phyloP scores from a whole-genome alignment of 1,140 invertebrate genomes.

The Charaxes varanes region DNA sequence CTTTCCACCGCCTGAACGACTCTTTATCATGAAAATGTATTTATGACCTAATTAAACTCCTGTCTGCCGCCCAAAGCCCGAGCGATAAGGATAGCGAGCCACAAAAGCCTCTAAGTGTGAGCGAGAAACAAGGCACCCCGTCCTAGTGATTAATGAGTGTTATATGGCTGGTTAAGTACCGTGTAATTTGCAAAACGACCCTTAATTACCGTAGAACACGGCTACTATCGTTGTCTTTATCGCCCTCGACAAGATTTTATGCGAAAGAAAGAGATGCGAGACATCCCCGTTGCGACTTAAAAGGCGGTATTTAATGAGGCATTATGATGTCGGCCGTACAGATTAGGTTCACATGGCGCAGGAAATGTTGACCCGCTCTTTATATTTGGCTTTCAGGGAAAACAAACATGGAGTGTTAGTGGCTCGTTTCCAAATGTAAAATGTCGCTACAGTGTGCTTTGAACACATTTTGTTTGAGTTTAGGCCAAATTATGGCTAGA shows the following conservation, averaged over 20 bases:
- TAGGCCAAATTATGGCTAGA: constrained; percentile 21
- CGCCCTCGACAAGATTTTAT: constrained; percentile 18
- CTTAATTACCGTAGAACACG: constrained; percentile 73
- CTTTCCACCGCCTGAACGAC: too few relatives aligned
- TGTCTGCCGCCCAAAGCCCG: constrained; percentile 36
- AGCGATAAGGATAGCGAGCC: constrained; percentile 26
- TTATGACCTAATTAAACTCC: constrained; percentile 73
- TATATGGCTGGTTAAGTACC: constrained; percentile 76
- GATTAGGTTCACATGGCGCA: constrained; percentile 64
- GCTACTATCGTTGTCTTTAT: constrained; percentile 61
- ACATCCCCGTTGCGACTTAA: constrained; percentile 39
- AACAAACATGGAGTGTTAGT: constrained; percentile 50
- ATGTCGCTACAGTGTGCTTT: constrained; percentile 21
- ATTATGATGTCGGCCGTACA: constrained; percentile 66
- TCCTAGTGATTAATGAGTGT: constrained; percentile 72
- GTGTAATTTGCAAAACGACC: constrained; percentile 76
- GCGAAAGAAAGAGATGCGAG: constrained; percentile 33
- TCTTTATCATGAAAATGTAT: constrained; percentile 73
- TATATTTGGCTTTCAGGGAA: constrained; percentile 64
- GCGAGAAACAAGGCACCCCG: constrained; percentile 32
- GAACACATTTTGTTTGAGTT: constrained; percentile 26
- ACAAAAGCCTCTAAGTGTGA: constrained; percentile 18
- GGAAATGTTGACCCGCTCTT: constrained; percentile 63
- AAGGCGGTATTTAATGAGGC: constrained; percentile 66
- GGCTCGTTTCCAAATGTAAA: constrained; percentile 30